A percentile compares a stretch with the other conserved stretches of the same genome.
These are phyloP conservation scores for Kuschelorhynchus macadamiae DNA, from an alignment of 2,888 invertebrate species.

Conservation along the genomic window DNA sequence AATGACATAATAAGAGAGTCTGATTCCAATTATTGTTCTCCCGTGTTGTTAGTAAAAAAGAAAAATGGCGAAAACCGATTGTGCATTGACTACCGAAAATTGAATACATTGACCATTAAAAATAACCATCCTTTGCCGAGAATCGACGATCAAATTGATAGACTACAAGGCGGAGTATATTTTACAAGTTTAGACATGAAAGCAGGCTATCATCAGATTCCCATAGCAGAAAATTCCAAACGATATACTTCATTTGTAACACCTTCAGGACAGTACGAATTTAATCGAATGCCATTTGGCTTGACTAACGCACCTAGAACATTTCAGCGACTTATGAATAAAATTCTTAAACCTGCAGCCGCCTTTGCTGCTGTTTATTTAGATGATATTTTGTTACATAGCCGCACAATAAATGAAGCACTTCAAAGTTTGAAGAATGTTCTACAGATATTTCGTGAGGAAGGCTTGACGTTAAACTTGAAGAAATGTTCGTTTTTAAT, in stretches of 20 bases:
- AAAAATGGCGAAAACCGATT: slow-evolving; percentile 49
- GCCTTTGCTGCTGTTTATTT: too few species aligned
- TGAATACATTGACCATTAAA: background rate
- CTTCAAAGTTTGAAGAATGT: too few species aligned
- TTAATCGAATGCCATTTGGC: slow-evolving; percentile 40
- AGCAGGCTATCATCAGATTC: background rate
- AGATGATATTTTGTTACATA: slow-evolving; percentile 48
- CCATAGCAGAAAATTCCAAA: background rate
- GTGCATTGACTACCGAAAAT: slow-evolving; percentile 50
- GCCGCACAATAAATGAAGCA: too few species aligned
- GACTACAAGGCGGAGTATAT: slow-evolving; percentile 27
- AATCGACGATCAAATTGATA: slow-evolving; percentile 22
- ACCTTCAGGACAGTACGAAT: too few species aligned
- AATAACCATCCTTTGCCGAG: slow-evolving; percentile 7
- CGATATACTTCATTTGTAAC: too few species aligned
- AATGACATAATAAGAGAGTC: too few species aligned
- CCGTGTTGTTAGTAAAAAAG: slow-evolving; percentile 50
- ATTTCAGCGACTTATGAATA: too few species aligned
- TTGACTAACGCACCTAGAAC: slow-evolving; percentile 33
- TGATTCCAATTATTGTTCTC: too few species aligned
- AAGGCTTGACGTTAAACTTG: too few species aligned
- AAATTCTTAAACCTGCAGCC: too few species aligned
- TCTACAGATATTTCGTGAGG: too few species aligned
- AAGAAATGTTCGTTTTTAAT: too few species aligned
- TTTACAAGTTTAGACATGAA: slow-evolving; percentile 46